A percentile compares a stretch with the other conserved stretches of the same genome.
These are phyloP conservation scores for Pasiphila rectangulata DNA, from an alignment of 2,888 invertebrate genomes.

Conservation along the genomic window DNA sequence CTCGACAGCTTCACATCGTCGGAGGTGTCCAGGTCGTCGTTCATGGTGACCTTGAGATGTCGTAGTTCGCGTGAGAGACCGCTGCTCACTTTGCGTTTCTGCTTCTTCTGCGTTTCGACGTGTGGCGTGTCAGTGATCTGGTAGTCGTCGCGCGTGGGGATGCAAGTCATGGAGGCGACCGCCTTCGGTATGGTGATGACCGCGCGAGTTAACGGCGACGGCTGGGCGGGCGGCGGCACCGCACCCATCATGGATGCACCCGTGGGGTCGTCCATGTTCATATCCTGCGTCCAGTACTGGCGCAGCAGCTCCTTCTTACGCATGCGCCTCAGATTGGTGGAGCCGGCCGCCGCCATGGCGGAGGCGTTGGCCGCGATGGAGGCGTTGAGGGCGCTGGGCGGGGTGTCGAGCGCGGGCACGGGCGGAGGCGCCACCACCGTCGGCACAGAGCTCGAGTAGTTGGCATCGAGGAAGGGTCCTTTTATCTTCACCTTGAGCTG, in stretches of 20 bases:
- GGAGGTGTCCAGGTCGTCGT: slow-evolving; percentile 76
- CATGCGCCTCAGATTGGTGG: slow-evolving; percentile 91
- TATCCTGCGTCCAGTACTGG: slow-evolving; percentile 90
- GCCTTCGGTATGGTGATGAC: slow-evolving; percentile 93
- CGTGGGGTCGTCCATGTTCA: slow-evolving; percentile 90
- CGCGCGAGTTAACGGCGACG: slow-evolving; percentile 83
- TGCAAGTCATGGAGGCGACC: slow-evolving; percentile 92
- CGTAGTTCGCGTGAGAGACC: slow-evolving; percentile 82
- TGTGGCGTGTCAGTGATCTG: slow-evolving; percentile 84
- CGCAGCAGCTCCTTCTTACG: slow-evolving; percentile 92
- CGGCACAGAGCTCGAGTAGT: slow-evolving; percentile 84
- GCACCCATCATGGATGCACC: slow-evolving; percentile 71
- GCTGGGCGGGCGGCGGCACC: slow-evolving; percentile 80
- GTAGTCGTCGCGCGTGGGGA: slow-evolving; percentile 92
- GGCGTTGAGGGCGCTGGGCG: slow-evolving; percentile 60
- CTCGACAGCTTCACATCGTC: slow-evolving; percentile 60
- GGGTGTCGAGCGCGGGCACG: slow-evolving; percentile 56
- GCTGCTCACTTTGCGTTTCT: slow-evolving; percentile 81
- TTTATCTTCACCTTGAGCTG: slow-evolving; percentile 95
- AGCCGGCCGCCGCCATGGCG: slow-evolving; percentile 79
- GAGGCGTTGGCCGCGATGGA: slow-evolving; percentile 62
- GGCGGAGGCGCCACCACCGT: slow-evolving; percentile 79
- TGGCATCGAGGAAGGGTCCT: slow-evolving; percentile 90
- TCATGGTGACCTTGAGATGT: slow-evolving; percentile 81
- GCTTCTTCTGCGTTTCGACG: slow-evolving; percentile 84